Percentiles rank a stretch among this genome's conserved stretches.
These are phyloP conservation scores for Leucozona laternaria DNA, from an alignment of 2,888 invertebrate genomes.

Conservation along the genomic window DNA sequence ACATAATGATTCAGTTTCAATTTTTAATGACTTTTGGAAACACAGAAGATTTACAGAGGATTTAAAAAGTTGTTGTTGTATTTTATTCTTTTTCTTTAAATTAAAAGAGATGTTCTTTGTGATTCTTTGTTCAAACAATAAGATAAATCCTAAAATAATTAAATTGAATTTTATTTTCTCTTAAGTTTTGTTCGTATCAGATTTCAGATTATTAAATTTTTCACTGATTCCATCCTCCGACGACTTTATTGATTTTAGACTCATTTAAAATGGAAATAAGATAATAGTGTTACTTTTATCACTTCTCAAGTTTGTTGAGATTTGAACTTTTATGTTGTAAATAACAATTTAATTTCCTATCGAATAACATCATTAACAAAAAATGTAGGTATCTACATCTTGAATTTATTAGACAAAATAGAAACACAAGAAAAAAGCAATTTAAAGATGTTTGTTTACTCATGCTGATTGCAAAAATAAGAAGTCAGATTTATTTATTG, in stretches of 20 bases:
- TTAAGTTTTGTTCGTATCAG: not conserved
- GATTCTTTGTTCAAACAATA: not conserved
- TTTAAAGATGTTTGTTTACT: not conserved
- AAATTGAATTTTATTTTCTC: not conserved
- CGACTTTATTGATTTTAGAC: not conserved
- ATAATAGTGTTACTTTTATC: not conserved
- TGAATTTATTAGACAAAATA: not conserved
- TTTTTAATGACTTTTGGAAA: not conserved
- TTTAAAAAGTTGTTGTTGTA: not conserved
- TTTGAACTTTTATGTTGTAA: not conserved
- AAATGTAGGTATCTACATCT: not conserved
- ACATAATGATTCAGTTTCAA: not conserved
- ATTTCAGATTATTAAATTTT: not conserved
- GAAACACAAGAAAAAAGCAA: not conserved
- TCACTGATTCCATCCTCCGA: not conserved
- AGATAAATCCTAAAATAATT: not conserved
- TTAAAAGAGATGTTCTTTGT: not conserved
- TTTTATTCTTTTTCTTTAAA: not conserved
- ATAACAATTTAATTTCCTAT: not conserved
- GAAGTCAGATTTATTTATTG: not conserved
- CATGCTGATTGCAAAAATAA: not conserved
- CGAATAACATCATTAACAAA: not conserved
- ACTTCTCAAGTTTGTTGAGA: not conserved
- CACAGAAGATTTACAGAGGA: not conserved
- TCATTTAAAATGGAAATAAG: not conserved